Conservation (phyloP, 2,113 vertebrate species). For the Datnioides undecimradiatus region DNA sequence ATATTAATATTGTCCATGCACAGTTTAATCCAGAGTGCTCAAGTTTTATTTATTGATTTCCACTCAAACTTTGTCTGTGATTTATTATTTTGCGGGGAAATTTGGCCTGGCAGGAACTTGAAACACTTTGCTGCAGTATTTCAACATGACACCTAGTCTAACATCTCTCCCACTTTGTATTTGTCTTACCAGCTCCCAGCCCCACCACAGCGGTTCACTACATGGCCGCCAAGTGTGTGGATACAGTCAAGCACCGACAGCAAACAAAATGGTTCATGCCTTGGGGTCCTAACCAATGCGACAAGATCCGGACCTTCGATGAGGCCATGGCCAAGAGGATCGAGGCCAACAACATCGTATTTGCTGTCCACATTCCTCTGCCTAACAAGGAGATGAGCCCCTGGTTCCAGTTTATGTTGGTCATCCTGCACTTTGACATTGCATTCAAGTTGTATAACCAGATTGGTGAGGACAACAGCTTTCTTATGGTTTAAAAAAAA, state of each 20-base stretch:
- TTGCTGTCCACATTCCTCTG: conserved; percentile 91
- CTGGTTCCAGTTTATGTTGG: conserved; percentile 99
- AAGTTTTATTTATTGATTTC: conserved; percentile 42
- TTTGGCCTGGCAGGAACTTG: conserved; percentile 16
- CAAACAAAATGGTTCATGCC: conserved; percentile 92
- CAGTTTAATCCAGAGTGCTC: conserved; percentile 31
- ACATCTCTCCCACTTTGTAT: conserved; percentile 31
- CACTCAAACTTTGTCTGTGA: conserved; percentile 34
- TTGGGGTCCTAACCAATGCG: conserved; percentile 91
- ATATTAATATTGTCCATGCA: conserved; percentile 37
- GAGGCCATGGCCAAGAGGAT: conserved; percentile 92
- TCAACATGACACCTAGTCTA: conserved; percentile 35
- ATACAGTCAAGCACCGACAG: conserved; percentile 86
- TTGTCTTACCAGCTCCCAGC: conserved; percentile 88
- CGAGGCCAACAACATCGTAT: conserved; percentile 96
- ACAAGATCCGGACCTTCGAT: conserved; percentile 90
- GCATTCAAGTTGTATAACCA: conserved; percentile 94
- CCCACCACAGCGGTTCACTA: conserved; percentile 90
- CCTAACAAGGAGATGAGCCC: conserved; percentile 94
- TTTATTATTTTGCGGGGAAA: conserved; percentile 37
- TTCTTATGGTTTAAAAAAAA: background rate
- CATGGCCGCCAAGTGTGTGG: conserved; percentile 92
- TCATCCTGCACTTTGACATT: conserved; percentile 96
- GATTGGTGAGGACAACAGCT: conserved; percentile 87
- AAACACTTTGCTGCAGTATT: conserved; percentile 33